These are phyloP conservation scores for Cettia cetti DNA, from an alignment of 2,113 vertebrate species.

Conservation along the genomic window DNA sequence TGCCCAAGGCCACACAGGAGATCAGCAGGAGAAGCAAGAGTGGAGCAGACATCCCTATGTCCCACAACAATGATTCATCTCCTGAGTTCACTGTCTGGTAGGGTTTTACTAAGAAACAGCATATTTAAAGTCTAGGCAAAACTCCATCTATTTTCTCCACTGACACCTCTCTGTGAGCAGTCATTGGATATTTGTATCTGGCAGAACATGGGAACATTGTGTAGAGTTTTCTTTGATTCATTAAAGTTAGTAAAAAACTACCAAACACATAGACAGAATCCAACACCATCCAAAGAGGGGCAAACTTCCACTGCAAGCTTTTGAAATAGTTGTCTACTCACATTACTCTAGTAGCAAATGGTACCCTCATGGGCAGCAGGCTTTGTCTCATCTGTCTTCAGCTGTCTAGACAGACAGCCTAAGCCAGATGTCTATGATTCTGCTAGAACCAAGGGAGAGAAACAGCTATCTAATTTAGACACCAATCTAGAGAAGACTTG, in stretches of 20 bases:
- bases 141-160: background rate
- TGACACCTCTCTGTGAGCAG: background rate
- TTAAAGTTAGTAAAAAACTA: background rate
- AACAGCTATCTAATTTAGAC: background rate
- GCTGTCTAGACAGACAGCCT: background rate
- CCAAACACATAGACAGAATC: background rate
- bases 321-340: background rate
- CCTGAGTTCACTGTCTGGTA: background rate
- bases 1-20: slow-evolving; percentile 1
- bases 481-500: background rate
- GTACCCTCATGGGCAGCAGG: background rate
- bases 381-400: background rate
- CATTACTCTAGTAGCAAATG: background rate
- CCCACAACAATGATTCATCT: background rate
- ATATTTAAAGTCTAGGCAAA: background rate
- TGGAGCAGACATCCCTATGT: background rate
- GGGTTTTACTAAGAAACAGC: background rate
- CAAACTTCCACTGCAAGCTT: background rate
- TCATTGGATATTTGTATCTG: background rate
- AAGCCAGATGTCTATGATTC: background rate
- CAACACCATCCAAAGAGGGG: background rate
- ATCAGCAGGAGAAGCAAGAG: slow-evolving; percentile 6
- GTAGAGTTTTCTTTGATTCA: background rate
- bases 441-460: background rate
- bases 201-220: background rate